Conservation (phyloP, 2,888 invertebrate genomes). For the Holacanthella duospinosa region DNA sequence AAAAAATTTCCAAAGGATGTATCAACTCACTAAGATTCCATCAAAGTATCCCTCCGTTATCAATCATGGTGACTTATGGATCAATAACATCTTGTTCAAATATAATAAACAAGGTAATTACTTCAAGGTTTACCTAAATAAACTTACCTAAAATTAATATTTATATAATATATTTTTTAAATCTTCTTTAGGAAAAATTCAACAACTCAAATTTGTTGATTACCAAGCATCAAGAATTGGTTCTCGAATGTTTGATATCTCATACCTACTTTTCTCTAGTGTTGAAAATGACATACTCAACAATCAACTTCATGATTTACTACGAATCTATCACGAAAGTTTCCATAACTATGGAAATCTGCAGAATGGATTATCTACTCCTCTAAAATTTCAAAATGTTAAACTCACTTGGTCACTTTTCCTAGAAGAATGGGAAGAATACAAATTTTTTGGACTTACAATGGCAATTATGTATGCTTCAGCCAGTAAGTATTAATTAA, state of each 20-base stretch:
- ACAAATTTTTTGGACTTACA: slow-evolving; percentile 1
- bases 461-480: neutral
- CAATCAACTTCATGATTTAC: neutral
- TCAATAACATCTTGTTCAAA: neutral
- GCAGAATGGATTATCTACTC: neutral
- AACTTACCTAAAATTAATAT: neutral
- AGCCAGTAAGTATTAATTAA: slow-evolving; percentile 1
- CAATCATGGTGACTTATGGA: neutral
- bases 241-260: slow-evolving; percentile 2
- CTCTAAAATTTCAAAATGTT: neutral
- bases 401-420: neutral
- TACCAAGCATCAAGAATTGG: slow-evolving; percentile 11
- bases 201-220: slow-evolving; percentile 6
- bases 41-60: neutral
- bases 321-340: slow-evolving; percentile 2
- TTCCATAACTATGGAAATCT: neutral
- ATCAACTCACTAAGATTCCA: neutral
- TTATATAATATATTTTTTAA: too few relatives aligned
- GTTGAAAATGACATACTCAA: neutral
- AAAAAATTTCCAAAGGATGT: neutral
- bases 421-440: slow-evolving; percentile 10
- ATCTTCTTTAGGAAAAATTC: neutral
- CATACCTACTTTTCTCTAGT: slow-evolving; percentile 8
- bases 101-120: neutral
- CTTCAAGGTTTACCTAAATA: neutral